Base-by-base conservation (phyloP, 1,140 invertebrate genomes). In the Zaprionus capensis region DNA sequence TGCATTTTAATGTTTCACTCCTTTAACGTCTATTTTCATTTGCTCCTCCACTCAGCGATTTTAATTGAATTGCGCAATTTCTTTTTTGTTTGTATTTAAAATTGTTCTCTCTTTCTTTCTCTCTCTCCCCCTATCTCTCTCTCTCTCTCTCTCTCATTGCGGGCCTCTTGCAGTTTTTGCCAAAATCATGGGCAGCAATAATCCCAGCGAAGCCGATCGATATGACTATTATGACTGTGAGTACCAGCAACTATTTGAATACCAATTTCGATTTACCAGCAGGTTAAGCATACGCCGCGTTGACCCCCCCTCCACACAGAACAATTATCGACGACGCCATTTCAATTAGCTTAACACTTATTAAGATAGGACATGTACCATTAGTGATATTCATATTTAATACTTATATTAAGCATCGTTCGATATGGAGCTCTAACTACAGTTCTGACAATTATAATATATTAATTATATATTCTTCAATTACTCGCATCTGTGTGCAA, bases 171-270 rank as follows among this genome's bases (percentile, higher is more conserved):
- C 82, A 92, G 91, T 92, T 90, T 91, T 92, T 70, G 74, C 73
- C 69, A 92, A 90, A 90, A 92, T 92, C 82, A 92, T 92, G 91
- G 91, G 91, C 72, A 92, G 91, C 80, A 88, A 88, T 74, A 92
- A 87, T 76, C 91, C 91, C 49, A 92, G 91, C 66, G 91, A 92
- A 61, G 91, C 86, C 67, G 91, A 92, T 82, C 76, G 81, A 82
- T 92, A 79, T 63, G 91, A 92, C 56, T 92, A 92, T 80, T 92
- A 92, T 83, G 91, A 92, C 59, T 92, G 91, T 92, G 73, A 92
- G 91, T 92, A 84, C 70, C 56, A 64, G 56, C 15, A n/a, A 57
- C 56, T 36, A 38, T 26, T 31, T 15, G 9, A 57, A 41, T 41
- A 57, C 31, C 4, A 17, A 67, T 26, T 67, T n/a, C 57, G 7